A percentile compares a stretch with the other conserved stretches of the same genome.
These are phyloP conservation scores for Paralvinella palmiformis DNA, from an alignment of 1,140 invertebrate genomes.

Conservation along the genomic window DNA sequence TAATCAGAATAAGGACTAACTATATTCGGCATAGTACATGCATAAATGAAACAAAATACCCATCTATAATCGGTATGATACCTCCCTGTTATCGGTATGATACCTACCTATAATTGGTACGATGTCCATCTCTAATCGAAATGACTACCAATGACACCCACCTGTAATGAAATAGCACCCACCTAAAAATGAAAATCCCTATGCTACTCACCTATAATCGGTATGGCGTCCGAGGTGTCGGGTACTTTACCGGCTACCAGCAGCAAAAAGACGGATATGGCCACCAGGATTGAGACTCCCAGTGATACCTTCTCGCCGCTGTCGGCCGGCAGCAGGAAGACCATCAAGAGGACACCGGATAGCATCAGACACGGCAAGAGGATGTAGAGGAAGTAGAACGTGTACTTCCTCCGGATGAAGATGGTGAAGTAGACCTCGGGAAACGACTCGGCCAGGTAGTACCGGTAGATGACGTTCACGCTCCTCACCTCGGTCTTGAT, in stretches of 20 bases:
- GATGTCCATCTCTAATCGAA: neutral
- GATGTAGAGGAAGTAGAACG: conserved; percentile 2
- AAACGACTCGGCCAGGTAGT: conserved; percentile 2
- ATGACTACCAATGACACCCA: neutral
- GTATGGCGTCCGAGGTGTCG: neutral
- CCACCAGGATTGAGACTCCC: conserved; percentile 80
- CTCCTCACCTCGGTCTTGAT: neutral
- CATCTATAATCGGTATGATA: neutral
- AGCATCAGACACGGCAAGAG: neutral
- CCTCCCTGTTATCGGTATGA: neutral
- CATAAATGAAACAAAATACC: neutral
- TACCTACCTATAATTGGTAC: neutral
- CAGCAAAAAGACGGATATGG: conserved; percentile 73
- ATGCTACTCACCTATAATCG: neutral
- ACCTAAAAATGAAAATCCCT: neutral
- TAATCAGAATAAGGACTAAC: too few species aligned
- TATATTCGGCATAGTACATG: too few species aligned
- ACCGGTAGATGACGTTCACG: neutral
- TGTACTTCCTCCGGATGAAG: neutral
- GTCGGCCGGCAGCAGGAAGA: neutral
- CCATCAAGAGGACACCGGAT: neutral
- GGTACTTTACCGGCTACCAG: conserved; percentile 1
- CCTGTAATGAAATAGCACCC: neutral
- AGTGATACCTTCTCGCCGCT: conserved; percentile 54
- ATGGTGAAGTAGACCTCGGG: conserved; percentile 3